phyloP scores from a whole-genome alignment of 1,140 invertebrate species.

The honey bee (Apis mellifera) region Amel_HAv3.1 CM009932.2:221001-221500 shows the following conservation, averaged over 20 bases:
- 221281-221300: too few species aligned
- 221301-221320: too few species aligned
- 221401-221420: too few species aligned
- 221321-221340: too few species aligned
- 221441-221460: too few species aligned
- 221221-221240: conserved; percentile 98
- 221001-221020: too few species aligned
- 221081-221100: conserved; percentile 95
- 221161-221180: conserved; percentile 87
- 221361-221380: background rate
- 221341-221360: too few species aligned
- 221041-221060: conserved; percentile 97
- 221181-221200: conserved; percentile 93
- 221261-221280: background rate
- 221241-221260: conserved; percentile 96
- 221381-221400: background rate
- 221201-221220: conserved; percentile 92
- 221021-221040: conserved; percentile 79
- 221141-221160: conserved; percentile 92
- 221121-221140: conserved; percentile 94
- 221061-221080: conserved; percentile 93
- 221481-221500: background rate
- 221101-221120: conserved; percentile 95
- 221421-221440: too few species aligned
- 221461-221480: background rate